These are phyloP conservation scores for Solea solea DNA, from an alignment of 2,113 vertebrate species.

Conservation along the genomic window DNA sequence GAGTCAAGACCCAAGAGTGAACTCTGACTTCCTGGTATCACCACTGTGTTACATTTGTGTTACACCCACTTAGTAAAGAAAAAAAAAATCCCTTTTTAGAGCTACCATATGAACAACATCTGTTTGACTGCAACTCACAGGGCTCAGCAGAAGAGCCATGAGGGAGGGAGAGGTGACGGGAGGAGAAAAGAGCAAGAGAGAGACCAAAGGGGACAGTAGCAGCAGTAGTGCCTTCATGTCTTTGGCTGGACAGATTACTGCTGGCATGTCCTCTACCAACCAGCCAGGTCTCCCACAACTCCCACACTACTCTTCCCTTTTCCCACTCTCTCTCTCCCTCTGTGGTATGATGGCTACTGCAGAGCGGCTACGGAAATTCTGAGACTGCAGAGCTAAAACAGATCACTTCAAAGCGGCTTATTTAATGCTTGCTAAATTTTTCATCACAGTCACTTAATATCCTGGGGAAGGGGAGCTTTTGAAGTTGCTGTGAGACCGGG, in stretches of 20 bases:
- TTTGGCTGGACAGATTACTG: conserved; percentile 56
- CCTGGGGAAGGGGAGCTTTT: conserved; percentile 88
- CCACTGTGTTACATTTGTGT: conserved; percentile 52
- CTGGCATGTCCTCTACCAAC: conserved; percentile 54
- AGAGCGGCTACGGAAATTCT: conserved; percentile 83
- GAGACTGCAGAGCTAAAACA: conserved; percentile 86
- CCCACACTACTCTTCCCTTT: conserved; percentile 42
- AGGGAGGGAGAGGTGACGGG: conserved; percentile 60
- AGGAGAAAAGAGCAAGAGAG: conserved; percentile 51
- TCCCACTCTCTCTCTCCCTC: conserved; percentile 14
- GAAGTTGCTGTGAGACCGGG: conserved; percentile 84
- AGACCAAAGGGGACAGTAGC: conserved; percentile 28
- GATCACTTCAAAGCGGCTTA: conserved; percentile 88
- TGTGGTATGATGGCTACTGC: conserved; percentile 66
- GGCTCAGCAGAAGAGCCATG: conserved; percentile 19
- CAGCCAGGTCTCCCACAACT: conserved; percentile 61
- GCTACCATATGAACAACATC: conserved; percentile 75
- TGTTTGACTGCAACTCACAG: conserved; percentile 52
- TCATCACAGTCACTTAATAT: conserved; percentile 89
- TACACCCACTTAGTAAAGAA: conserved; percentile 45
- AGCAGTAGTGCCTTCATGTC: conserved; percentile 37
- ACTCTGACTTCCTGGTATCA: conserved; percentile 58
- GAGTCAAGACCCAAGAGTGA: conserved; percentile 45
- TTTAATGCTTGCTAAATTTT: conserved; percentile 89
- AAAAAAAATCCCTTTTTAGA: conserved; percentile 38